A percentile compares a stretch with the other conserved stretches of the same genome.
Conservation (phyloP, 92 coral and sea anemone species). For the Chrysogorgia sp. region DNA sequence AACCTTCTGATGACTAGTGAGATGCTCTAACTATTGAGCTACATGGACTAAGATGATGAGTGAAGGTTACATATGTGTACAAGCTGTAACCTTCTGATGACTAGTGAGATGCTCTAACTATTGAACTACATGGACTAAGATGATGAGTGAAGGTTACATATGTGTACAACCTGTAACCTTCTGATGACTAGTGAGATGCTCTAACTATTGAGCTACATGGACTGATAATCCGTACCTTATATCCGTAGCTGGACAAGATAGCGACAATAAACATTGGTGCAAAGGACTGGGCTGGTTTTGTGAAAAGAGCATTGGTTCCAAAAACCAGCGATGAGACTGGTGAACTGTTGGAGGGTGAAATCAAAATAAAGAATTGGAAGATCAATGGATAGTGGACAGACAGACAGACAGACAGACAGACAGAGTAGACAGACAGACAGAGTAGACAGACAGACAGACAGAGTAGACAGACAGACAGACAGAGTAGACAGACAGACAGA, state of each 20-base stretch:
- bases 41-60: too few relatives aligned
- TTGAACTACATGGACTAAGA: too few relatives aligned
- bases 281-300: conserved; percentile 96
- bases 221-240: conserved; percentile 57
- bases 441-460: too few relatives aligned
- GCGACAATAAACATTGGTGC: conserved; percentile 92
- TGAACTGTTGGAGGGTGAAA: conserved; percentile 38
- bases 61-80: too few relatives aligned
- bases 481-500: background rate
- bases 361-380: background rate
- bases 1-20: too few relatives aligned
- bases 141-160: too few relatives aligned
- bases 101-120: too few relatives aligned
- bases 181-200: too few relatives aligned
- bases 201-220: background rate
- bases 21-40: too few relatives aligned
- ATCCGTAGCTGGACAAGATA: conserved; percentile 83
- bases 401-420: background rate
- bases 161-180: too few relatives aligned
- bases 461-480: background rate
- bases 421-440: background rate
- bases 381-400: background rate
- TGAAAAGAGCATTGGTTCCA: conserved; percentile 95
- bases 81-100: too few relatives aligned
- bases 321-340: conserved; percentile 97